Evolutionary conservation across 2,113 vertebrate genomes (phyloP), one percentile per base, ranked within the genome.

Genomic region (Crotalus tigris): DNA sequence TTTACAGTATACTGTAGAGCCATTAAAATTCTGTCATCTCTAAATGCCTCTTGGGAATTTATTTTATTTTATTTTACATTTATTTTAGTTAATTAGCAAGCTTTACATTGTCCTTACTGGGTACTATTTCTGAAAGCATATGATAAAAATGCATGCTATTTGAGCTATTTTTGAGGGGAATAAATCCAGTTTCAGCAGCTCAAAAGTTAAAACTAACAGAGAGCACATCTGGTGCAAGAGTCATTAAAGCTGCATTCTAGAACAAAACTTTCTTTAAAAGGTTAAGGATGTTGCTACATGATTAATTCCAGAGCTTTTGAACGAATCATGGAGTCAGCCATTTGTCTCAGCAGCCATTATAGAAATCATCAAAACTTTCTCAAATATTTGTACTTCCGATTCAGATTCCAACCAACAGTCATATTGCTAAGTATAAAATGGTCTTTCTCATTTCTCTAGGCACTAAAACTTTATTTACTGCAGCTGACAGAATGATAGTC

Each of bases 221-320:
- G 89, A n/a, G 39, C 87, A 81, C 39, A 89, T 85, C 53, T 58
- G 39, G 33, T 55, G 39, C 51, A 81, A 58, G 87, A 89, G 39
- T 89, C 33, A 69, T 89, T 89, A 75, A 44, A 92, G 87, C 29
- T 92, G 33, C 46, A 39, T 89, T 92, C 75, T 29, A 89, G 51
- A 26, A 64, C 87, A 92, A 92, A 85, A 57, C 39, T 64, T 53
- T 61, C 21, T 89, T 89, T 44, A 81, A 81, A 88, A 92, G 87
- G 33, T 58, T 89, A 92, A 92, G 39, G 87, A 57, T 49, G 69
- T 26, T 23, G 24, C 69, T 91, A 49, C 33, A n/a, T 92, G 64
- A 75, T 92, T 75, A 88, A 54, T 92, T 55, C 24, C n/a, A 33
- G 6, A 90, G 61, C 19, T 55, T 89, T 21, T 92, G 53, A 92